Evolutionary conservation across 1,140 invertebrate genomes (phyloP).

Genomic region (Globodera rostochiensis): DNA sequence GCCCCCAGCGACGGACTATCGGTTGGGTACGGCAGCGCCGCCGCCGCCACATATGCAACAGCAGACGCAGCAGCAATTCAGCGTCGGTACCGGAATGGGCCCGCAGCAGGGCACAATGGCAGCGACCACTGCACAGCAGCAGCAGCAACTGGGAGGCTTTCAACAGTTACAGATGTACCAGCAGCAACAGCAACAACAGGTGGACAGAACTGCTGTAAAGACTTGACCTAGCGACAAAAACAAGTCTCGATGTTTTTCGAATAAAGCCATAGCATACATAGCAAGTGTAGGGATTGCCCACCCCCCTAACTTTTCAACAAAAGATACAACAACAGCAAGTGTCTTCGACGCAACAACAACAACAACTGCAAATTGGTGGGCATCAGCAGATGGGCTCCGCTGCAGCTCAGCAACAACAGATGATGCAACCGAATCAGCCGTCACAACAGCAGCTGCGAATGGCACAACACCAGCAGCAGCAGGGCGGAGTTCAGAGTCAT

Average conservation of each 20-base stretch:
- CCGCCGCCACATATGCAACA: neutral
- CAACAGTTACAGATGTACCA: constrained; percentile 6
- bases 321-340: neutral
- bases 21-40: neutral
- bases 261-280: no score
- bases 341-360: constrained; percentile 6
- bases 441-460: constrained; percentile 25
- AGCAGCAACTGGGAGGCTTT: neutral
- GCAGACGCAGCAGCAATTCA: constrained; percentile 6
- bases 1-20: constrained; percentile 32
- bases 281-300: no score
- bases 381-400: constrained; percentile 30
- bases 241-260: no score
- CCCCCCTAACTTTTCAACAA: no score
- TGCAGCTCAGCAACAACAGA: constrained; percentile 21
- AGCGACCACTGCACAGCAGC: neutral
- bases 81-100: neutral
- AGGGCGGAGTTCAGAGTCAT: constrained; percentile 4
- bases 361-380: constrained; percentile 27
- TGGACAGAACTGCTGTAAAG: neutral
- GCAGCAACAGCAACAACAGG: neutral
- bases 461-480: constrained; percentile 18
- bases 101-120: constrained; percentile 1
- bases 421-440: constrained; percentile 15
- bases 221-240: no score